Evolutionary conservation across 2,888 invertebrate genomes (phyloP), one percentile per base, ranked within the genome.

Genomic region (Sesia bembeciformis): DNA sequence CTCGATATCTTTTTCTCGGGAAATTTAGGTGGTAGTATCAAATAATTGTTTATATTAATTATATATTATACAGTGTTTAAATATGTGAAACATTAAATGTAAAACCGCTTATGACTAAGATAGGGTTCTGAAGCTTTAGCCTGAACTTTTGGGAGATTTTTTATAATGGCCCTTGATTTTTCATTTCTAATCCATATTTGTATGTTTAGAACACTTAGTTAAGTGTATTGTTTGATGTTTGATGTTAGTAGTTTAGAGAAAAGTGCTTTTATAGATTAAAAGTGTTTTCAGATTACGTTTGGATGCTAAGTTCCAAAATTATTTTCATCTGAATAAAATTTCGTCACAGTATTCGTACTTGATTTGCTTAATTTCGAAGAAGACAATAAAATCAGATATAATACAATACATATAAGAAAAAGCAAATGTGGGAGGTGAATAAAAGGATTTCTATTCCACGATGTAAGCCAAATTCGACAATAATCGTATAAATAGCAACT

Each of bases 201-300:
- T 62, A 63, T 60, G 66, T 66, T 72, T 68, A 68, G 58, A 61
- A 58, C 62, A 61, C 51, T 54, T 57, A 59, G 58, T 60, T 64
- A 50, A 57, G 62, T 63, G 60, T 68, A 74, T 84, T 76, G 76
- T 86, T 87, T 86, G 79, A 81, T 84, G 87, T 87, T 88, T 81
- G 86, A 66, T 88, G 87, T 88, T 74, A 67, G 85, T 81, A 81
- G 77, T 62, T 54, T 86, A 87, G 85, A 67, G 68, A 70, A 72
- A 84, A 87, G 84, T 86, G 86, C 85, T 87, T 88, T 84, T 81
- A 79, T 85, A 86, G 84, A 78, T 62, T 46, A 46, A 23, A 23
- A 8, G 46, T 46, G 46, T 46, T 46, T n/a, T 46, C 4, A 8
- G 46, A n/a, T 46, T 46, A 4, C 46, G 46, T 46, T 46, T 23